Evolutionary conservation across 1,140 invertebrate genomes (phyloP), one percentile per base, ranked within the genome.

Genomic region (Tetramorium parvispinum): DNA sequence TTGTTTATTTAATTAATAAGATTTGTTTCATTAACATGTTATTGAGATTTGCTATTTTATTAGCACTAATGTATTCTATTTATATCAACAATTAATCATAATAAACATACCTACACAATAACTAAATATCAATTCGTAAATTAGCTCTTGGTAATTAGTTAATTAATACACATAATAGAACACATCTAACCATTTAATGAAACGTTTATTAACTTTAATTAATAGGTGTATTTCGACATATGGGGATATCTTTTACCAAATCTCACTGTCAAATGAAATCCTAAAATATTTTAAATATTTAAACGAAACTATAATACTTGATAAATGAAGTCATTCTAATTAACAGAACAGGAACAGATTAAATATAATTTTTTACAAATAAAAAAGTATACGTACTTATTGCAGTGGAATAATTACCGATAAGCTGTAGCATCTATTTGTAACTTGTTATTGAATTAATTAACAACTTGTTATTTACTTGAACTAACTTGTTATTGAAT

Each of bases 81-180:
- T n/a, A 55, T 40, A n/a, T 76, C 13, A 43, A 43, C 18, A 77
- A 43, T 77, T 77, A 46, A 77, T 46, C 5, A 57, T 55, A 6
- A 57, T 57, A 43, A 61, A 46, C 11, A 43, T 77, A 24, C 32
- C 32, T 4, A 32, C 32, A 32, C 53, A 32, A 2, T 43, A 13
- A 16, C 1, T 63, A 46, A 77, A 63, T 46, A 77, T 63, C 24
- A 63, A 63, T 6, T 76, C 8, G 8, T 18, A 1, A 43, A 46
- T 59, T 24, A 13, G 16, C 8, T 57, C 32, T 3, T 32, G 10
- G 18, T 77, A n/a, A 43, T 18, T 43, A 77, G 0, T 77, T 61
- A 27, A 61, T 77, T 43, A 40, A 32, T 59, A 46, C 18, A n/a
- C 2, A 40, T 57, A 76, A 76, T 59, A 10, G 18, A 27, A 11